Conservation (phyloP, 1,140 invertebrate species). For the Drosophila kohkoa region DNA sequence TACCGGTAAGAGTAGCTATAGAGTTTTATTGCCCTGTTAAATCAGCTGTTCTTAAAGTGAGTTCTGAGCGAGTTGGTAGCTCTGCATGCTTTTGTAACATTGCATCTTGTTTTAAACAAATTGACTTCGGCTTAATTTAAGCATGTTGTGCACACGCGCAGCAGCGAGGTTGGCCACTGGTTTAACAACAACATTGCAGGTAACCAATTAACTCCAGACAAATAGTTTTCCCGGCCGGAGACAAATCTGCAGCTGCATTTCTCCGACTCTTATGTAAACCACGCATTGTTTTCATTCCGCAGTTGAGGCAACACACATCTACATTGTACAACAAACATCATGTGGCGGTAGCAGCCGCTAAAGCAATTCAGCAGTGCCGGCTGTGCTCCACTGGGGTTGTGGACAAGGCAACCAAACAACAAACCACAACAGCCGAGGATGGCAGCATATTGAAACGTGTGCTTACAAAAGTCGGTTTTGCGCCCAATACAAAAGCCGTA, state of each 20-base stretch:
- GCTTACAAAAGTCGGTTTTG: conserved; percentile 78
- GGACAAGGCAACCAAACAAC: conserved; percentile 53
- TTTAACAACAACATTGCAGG: conserved; percentile 32
- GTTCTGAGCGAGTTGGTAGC: conserved; percentile 46
- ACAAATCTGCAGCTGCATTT: neutral
- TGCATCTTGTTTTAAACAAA: conserved; percentile 46
- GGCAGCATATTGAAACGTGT: conserved; percentile 76
- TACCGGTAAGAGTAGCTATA: neutral
- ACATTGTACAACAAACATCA: conserved; percentile 31
- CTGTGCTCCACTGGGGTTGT: conserved; percentile 64
- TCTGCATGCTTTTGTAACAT: conserved; percentile 49
- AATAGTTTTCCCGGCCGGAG: neutral
- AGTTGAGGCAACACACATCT: conserved; percentile 45
- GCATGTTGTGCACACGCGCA: conserved; percentile 69
- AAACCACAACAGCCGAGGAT: conserved; percentile 34
- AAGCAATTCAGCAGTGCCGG: conserved; percentile 43
- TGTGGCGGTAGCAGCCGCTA: conserved; percentile 9
- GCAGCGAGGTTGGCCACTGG: conserved; percentile 41
- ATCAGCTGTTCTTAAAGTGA: conserved; percentile 12
- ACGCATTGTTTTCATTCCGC: conserved; percentile 24
- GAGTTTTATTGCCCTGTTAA: conserved; percentile 14
- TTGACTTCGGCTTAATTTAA: conserved; percentile 38
- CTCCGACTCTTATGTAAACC: conserved; percentile 70
- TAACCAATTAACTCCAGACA: conserved; percentile 13
- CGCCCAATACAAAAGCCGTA: conserved; percentile 78